A percentile compares a stretch with the other conserved stretches of the same genome.
Conservation (phyloP, 2,888 invertebrate species). For the Mongoloraphidia duomilia region DNA sequence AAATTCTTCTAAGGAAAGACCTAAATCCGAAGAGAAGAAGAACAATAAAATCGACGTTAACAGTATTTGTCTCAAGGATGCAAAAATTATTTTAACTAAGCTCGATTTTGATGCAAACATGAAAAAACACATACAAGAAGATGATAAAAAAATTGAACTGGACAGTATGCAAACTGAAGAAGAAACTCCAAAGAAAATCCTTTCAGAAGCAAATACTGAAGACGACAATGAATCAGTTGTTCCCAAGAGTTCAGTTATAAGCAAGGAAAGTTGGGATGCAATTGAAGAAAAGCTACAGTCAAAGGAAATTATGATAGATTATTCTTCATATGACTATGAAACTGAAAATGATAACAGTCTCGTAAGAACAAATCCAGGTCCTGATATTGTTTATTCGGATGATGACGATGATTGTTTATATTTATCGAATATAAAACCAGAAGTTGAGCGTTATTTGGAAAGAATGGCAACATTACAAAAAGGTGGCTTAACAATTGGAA, state of each 20-base stretch:
- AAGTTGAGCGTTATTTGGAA: slow-evolving; percentile 11
- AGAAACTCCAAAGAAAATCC: background rate
- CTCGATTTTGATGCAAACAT: slow-evolving; percentile 3
- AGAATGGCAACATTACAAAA: slow-evolving; percentile 4
- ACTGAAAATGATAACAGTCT: slow-evolving; percentile 7
- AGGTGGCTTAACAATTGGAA: background rate
- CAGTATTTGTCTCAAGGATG: background rate
- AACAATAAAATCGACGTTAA: background rate
- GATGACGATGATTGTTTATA: slow-evolving; percentile 14
- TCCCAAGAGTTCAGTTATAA: slow-evolving; percentile 19
- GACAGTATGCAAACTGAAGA: background rate
- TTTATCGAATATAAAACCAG: slow-evolving; percentile 9
- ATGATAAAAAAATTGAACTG: background rate
- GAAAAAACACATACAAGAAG: background rate
- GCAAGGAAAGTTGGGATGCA: slow-evolving; percentile 27
- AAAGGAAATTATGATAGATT: slow-evolving; percentile 19
- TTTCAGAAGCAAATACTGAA: background rate
- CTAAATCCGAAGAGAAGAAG: background rate
- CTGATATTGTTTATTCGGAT: slow-evolving; percentile 4
- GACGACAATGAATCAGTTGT: background rate
- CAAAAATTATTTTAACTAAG: slow-evolving; percentile 2
- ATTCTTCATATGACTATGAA: slow-evolving; percentile 17
- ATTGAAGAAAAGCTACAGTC: slow-evolving; percentile 26
- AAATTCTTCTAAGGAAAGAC: slow-evolving; percentile 1
- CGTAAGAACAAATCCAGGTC: background rate